phyloP scores from a whole-genome alignment of 2,888 invertebrate genomes.

The Drosophila meridionalis region DNA sequence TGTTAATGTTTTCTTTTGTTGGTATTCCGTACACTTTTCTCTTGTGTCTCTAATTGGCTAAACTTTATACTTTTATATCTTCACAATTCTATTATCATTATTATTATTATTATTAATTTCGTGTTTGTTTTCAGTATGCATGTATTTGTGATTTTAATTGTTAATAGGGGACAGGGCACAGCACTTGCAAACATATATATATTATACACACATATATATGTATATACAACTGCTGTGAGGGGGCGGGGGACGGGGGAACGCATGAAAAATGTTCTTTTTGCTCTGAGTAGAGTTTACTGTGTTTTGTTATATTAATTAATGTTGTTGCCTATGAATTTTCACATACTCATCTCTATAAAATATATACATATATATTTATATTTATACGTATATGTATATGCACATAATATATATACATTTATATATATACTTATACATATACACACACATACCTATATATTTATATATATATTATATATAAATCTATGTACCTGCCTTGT shows the following conservation, averaged over 20 bases:
- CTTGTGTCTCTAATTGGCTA: constrained; percentile 76
- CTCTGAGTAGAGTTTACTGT: constrained; percentile 57
- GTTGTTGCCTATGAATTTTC: constrained; percentile 60
- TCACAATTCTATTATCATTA: constrained; percentile 59
- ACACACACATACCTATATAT: constrained; percentile 21
- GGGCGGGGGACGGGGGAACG: constrained; percentile 32
- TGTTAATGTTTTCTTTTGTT: constrained; percentile 45
- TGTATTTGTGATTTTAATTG: constrained; percentile 44
- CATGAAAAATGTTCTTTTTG: constrained; percentile 56
- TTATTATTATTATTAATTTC: constrained; percentile 35
- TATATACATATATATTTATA: constrained; percentile 43
- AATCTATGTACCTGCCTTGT: constrained; percentile 55
- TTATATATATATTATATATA: constrained; percentile 49
- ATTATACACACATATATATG: neutral
- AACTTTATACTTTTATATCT: constrained; percentile 72
- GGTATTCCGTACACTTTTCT: constrained; percentile 56
- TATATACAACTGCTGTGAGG: constrained; percentile 11
- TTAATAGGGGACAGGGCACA: constrained; percentile 28
- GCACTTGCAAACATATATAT: neutral
- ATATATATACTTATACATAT: constrained; percentile 8
- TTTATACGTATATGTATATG: constrained; percentile 33
- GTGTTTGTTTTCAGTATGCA: constrained; percentile 47
- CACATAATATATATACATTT: constrained; percentile 48
- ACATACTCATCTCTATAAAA: constrained; percentile 66
- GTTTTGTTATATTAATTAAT: constrained; percentile 4